Evolutionary conservation across 2,888 invertebrate genomes (phyloP).

Genomic region (Parasteatoda lunata): DNA sequence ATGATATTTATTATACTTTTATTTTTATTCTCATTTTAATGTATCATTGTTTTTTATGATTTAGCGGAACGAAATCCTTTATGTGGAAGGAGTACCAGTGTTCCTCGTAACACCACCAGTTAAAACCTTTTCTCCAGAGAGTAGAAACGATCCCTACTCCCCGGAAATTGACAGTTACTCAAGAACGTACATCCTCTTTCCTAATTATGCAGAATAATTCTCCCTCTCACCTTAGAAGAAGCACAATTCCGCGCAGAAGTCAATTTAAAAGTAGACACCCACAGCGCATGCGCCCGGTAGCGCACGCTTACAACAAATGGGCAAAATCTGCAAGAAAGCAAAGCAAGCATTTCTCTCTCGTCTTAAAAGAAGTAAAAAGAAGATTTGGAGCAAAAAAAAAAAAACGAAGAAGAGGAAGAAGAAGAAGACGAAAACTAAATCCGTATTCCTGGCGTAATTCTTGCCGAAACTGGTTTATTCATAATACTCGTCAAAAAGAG

Average conservation of each 20-base stretch:
- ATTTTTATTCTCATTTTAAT: no score
- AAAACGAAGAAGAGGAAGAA: slow-evolving; percentile 23
- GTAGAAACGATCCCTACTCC: not conserved
- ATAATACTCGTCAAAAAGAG: slow-evolving; percentile 50
- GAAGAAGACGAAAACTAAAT: slow-evolving; percentile 46
- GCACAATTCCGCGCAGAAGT: slow-evolving; percentile 2
- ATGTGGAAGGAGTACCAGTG: no score
- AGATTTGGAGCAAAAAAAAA: not conserved
- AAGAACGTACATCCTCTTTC: not conserved
- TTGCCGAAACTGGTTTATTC: slow-evolving; percentile 62
- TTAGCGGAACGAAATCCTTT: no score
- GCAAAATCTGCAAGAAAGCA: slow-evolving; percentile 37
- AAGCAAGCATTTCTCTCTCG: not conserved
- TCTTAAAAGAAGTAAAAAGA: slow-evolving; percentile 15
- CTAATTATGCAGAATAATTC: slow-evolving; percentile 62
- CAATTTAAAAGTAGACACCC: slow-evolving; percentile 1
- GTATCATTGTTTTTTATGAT: no score
- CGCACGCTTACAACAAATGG: not conserved
- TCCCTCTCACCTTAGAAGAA: slow-evolving; percentile 8
- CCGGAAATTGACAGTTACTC: not conserved
- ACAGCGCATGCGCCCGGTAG: slow-evolving; percentile 12
- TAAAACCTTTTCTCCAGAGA: not conserved
- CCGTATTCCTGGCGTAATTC: slow-evolving; percentile 56
- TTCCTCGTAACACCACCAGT: no score
- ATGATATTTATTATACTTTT: no score